A percentile compares a stretch with the other conserved stretches of the same genome.
Evolutionary conservation across 2,797 vertebrate species (phyloP).

Genomic region (Pygocentrus nattereri): DNA sequence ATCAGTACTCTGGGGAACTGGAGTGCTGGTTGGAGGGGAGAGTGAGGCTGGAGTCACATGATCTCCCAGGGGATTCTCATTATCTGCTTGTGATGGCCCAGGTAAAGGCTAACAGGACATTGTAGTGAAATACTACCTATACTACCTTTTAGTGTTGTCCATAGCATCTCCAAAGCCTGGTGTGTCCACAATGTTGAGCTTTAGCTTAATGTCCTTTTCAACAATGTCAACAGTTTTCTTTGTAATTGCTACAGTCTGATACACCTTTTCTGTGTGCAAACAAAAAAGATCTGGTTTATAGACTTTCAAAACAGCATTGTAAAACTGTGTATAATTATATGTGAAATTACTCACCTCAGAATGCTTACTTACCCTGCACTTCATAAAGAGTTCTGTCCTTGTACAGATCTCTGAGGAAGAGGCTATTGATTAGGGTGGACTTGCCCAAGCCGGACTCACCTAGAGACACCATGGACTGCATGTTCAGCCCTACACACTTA

Average conservation of each 20-base stretch:
- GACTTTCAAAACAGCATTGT: not conserved
- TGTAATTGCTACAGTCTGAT: constrained; percentile 78
- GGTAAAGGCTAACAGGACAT: too few species aligned
- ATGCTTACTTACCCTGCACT: constrained; percentile 71
- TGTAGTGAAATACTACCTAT: too few species aligned
- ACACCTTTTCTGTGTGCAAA: constrained; percentile 75
- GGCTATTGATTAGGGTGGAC: constrained; percentile 81
- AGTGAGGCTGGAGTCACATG: too few species aligned
- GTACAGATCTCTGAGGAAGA: constrained; percentile 71
- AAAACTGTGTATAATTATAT: not conserved
- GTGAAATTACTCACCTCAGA: not conserved
- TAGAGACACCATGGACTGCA: constrained; percentile 41
- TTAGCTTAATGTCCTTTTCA: constrained; percentile 84
- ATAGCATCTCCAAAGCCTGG: constrained; percentile 51
- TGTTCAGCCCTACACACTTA: not conserved
- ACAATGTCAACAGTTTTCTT: constrained; percentile 82
- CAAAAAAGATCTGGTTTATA: not conserved
- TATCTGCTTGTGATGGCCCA: too few species aligned
- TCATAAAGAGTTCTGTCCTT: constrained; percentile 72
- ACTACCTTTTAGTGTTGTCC: constrained; percentile 81
- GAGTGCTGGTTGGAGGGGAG: too few species aligned
- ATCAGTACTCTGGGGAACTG: too few species aligned
- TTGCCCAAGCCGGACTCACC: constrained; percentile 84
- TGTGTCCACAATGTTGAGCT: constrained; percentile 68
- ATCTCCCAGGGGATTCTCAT: too few species aligned